Base-by-base conservation (phyloP, 2,797 vertebrate genomes). In the Schizopygopsis pylzovi region DNA sequence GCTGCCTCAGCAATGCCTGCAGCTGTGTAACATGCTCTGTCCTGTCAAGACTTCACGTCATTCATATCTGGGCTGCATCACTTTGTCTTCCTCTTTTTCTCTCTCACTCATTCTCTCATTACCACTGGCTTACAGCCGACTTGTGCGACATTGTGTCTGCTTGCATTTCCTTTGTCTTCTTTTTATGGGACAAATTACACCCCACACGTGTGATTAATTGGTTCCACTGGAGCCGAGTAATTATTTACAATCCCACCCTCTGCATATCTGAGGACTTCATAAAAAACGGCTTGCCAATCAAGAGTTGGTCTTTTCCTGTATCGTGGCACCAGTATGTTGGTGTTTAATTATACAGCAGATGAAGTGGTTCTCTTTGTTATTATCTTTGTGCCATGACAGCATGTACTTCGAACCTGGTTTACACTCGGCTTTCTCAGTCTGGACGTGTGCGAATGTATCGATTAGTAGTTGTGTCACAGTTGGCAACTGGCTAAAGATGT, bases 181-280 rank as follows among this genome's bases (percentile, higher is more conserved):
- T 88, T 93, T 93, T 92, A 92, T 83, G 65, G 90, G 87, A 91
- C 91, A 91, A 89, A 91, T 92, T 90, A 92, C 85, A 92, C 88
- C 91, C 91, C 63, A 12, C 79, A 86, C 52, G 37, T 71, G 87
- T 94, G 93, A 95, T 95, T 95, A 95, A 95, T 95, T 95, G 93
- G 94, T 93, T 95, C 93, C 94, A 94, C 78, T 92, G 93, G 92
- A 94, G 92, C 93, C 81, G 15, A 90, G 90, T 91, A 89, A 92
- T 93, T 95, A 95, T 95, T 94, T 93, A 92, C 91, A 89, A 89
- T 91, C 87, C 90, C 89, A 91, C 91, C 89, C 88, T 91, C 89
- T 88, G 90, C 90, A 92, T 92, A 87, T 94, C 90, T 92, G 90
- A 89, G 87, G 70, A 82, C 76, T 77, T 70, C 8, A 72, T 87